Conservation (phyloP, 2,797 vertebrate genomes). For the Acipenser transmontanus region DNA sequence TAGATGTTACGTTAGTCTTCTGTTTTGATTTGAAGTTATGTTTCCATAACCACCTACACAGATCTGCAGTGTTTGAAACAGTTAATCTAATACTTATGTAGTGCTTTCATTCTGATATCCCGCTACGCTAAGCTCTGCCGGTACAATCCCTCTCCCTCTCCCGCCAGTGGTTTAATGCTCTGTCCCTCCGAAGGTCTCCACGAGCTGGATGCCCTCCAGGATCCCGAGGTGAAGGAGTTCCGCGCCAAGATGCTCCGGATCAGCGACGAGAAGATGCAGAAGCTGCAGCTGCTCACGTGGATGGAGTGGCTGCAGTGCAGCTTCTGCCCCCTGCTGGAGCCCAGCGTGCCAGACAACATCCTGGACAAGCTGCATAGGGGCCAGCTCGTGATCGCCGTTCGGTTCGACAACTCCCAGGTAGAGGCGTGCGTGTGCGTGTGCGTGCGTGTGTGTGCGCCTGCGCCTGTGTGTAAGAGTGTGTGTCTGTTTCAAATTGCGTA, state of each 20-base stretch:
- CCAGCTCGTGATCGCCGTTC: slow-evolving; percentile 83
- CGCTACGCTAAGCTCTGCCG: too few species aligned
- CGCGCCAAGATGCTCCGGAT: slow-evolving; percentile 83
- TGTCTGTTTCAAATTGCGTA: too few species aligned
- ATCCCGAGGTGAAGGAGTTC: slow-evolving; percentile 95
- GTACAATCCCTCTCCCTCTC: too few species aligned
- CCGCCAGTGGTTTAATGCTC: too few species aligned
- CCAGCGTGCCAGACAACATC: slow-evolving; percentile 56
- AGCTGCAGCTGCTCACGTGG: slow-evolving; percentile 76
- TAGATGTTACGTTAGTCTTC: too few species aligned
- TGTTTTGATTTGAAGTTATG: too few species aligned
- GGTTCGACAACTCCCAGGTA: slow-evolving; percentile 91
- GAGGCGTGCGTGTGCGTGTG: not conserved
- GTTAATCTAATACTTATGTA: too few species aligned
- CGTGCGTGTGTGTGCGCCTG: not conserved
- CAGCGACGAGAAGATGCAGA: slow-evolving; percentile 85
- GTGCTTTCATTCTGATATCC: too few species aligned
- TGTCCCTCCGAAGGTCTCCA: slow-evolving; percentile 73
- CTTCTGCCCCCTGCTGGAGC: slow-evolving; percentile 82
- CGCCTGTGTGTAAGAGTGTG: too few species aligned
- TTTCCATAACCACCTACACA: too few species aligned
- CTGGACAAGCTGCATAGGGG: slow-evolving; percentile 68
- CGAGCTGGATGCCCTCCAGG: slow-evolving; percentile 84
- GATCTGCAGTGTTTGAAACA: too few species aligned
- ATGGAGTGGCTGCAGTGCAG: slow-evolving; percentile 84